A percentile compares a stretch with the other conserved stretches of the same genome.
These are phyloP conservation scores for Smithornis capensis DNA, from an alignment of 2,113 vertebrate genomes.

Conservation along the genomic window DNA sequence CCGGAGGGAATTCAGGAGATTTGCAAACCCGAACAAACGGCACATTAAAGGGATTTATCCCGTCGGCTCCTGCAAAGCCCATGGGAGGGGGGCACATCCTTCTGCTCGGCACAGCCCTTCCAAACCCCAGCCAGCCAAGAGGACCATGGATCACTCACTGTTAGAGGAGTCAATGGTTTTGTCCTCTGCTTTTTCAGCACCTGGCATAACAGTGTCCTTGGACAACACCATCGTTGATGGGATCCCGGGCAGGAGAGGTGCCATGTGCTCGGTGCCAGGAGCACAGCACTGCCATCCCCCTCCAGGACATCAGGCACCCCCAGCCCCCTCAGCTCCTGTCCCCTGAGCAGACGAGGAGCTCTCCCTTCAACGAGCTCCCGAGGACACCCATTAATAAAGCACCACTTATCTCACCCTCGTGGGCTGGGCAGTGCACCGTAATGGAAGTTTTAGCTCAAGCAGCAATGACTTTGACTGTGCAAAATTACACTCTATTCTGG, in stretches of 20 bases:
- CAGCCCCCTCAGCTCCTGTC: background rate
- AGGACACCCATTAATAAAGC: background rate
- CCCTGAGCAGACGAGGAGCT: background rate
- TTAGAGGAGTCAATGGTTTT: accelerated
- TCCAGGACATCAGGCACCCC: accelerated
- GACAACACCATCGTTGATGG: accelerated
- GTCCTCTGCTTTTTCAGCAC: accelerated
- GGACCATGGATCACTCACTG: accelerated
- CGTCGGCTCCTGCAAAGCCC: background rate
- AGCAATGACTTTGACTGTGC: slow-evolving; percentile 64
- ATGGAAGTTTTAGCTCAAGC: slow-evolving; percentile 66
- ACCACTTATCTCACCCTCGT: background rate
- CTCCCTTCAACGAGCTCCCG: background rate
- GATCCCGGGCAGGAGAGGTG: background rate
- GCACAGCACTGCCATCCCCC: accelerated
- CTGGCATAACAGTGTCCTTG: background rate
- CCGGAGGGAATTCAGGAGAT: background rate
- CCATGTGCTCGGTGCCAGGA: accelerated
- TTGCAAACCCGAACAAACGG: background rate
- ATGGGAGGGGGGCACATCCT: background rate
- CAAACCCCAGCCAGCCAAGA: background rate
- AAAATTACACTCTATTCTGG: slow-evolving; percentile 74
- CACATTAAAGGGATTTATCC: background rate
- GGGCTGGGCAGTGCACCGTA: background rate
- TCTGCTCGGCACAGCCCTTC: background rate